Evolutionary conservation across 2,113 vertebrate genomes (phyloP).

Genomic region (Acanthochromis polyacanthus): DNA sequence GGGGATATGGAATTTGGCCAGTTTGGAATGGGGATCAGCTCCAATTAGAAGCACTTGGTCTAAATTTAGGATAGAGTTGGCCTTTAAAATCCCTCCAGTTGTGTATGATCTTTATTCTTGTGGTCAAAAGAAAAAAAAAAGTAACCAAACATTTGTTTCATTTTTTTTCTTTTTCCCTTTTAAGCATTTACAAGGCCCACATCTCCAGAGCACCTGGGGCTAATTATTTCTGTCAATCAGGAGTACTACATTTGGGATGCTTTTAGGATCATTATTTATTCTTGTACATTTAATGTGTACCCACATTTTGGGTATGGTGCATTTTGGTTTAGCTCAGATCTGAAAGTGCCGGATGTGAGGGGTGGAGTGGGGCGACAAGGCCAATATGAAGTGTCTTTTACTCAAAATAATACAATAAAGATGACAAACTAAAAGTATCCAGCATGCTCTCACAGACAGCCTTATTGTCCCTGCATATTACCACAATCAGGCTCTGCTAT

Average conservation of each 20-base stretch:
- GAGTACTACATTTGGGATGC: no score
- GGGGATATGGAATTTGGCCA: constrained; percentile 9
- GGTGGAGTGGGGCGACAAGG: not conserved
- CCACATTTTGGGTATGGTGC: no score
- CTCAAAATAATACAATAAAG: not conserved
- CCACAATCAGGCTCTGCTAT: not conserved
- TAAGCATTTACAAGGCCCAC: no score
- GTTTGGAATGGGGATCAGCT: constrained; percentile 17
- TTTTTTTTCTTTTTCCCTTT: not conserved
- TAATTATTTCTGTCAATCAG: no score
- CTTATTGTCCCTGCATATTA: not conserved
- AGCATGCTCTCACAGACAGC: not conserved
- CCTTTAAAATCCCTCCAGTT: not conserved
- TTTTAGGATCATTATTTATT: no score
- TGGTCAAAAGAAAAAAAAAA: not conserved
- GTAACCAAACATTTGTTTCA: not conserved
- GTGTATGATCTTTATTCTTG: not conserved
- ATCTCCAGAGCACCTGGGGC: no score
- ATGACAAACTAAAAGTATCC: not conserved
- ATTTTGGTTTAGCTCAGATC: no score
- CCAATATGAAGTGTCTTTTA: not conserved
- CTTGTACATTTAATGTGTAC: no score
- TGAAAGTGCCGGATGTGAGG: no score
- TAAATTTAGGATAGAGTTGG: not conserved
- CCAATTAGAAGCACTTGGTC: constrained; percentile 16